Conservation (phyloP, 2,113 vertebrate genomes). For the Rhinoderma darwinii region DNA sequence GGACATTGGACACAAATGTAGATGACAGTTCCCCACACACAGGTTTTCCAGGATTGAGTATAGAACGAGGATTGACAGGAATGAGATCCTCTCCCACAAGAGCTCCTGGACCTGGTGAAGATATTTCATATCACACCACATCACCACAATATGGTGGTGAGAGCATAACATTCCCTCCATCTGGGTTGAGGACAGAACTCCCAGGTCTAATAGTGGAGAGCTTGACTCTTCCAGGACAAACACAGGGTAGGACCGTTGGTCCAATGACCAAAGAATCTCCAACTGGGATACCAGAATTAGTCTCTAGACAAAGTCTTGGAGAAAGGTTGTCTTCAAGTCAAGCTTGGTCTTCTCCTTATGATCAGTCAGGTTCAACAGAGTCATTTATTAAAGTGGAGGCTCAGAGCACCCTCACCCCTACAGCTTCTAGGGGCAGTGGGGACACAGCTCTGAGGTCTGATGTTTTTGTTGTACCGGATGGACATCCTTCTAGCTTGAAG, state of each 20-base stretch:
- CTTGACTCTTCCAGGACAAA: background rate
- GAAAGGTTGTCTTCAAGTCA: background rate
- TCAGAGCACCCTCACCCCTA: background rate
- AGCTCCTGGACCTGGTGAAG: background rate
- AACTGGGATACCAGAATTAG: background rate
- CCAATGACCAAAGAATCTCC: background rate
- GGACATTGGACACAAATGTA: slow-evolving; percentile 15
- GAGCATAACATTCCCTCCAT: background rate
- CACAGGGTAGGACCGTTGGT: background rate
- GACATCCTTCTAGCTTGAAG: slow-evolving; percentile 55
- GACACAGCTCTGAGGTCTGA: slow-evolving; percentile 18
- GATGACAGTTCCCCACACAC: background rate
- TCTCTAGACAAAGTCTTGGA: background rate
- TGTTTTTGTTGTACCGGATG: slow-evolving; percentile 34
- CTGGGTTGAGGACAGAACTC: background rate
- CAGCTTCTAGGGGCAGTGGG: background rate
- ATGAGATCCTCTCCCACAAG: background rate
- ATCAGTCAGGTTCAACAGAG: background rate
- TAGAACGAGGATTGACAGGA: slow-evolving; percentile 15
- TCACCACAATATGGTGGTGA: background rate
- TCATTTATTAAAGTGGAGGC: slow-evolving; percentile 2
- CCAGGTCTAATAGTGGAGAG: background rate
- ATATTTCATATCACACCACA: slow-evolving; percentile 16
- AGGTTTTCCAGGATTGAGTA: background rate
- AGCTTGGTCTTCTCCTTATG: background rate